Conservation (phyloP, 1,140 invertebrate genomes). For the Heliconius hewitsoni region DNA sequence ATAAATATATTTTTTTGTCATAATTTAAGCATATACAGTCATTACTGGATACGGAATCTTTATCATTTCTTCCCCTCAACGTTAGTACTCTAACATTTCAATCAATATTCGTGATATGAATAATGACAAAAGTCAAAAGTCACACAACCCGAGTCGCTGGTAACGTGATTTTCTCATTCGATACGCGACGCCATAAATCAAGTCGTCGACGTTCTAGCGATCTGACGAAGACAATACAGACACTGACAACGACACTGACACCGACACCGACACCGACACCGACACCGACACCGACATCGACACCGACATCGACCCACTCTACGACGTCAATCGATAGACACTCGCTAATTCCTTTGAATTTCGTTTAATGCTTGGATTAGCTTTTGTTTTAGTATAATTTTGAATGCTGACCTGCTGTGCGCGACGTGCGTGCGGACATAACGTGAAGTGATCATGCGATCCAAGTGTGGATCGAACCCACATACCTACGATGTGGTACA, state of each 20-base stretch:
- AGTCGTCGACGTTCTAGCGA: constrained; percentile 3
- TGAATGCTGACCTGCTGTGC: too few relatives aligned
- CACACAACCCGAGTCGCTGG: not conserved
- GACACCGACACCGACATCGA: not conserved
- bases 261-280: not conserved
- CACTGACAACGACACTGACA: not conserved
- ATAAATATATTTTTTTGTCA: too few relatives aligned
- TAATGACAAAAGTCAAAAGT: constrained; percentile 11
- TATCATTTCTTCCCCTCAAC: too few relatives aligned
- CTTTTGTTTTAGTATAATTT: not conserved
- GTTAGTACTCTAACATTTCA: not conserved
- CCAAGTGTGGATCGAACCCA: too few relatives aligned
- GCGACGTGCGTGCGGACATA: too few relatives aligned
- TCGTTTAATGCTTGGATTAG: not conserved
- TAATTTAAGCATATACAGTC: too few relatives aligned
- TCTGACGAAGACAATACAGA: not conserved
- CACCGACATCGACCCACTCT: not conserved
- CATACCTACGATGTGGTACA: too few relatives aligned
- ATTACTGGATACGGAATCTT: too few relatives aligned
- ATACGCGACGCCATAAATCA: constrained; percentile 12
- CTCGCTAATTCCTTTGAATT: not conserved
- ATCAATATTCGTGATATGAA: not conserved
- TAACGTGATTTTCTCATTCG: constrained; percentile 1
- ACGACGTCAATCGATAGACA: not conserved
- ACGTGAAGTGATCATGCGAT: too few relatives aligned